These are phyloP conservation scores for Erythrolamprus reginae DNA, from an alignment of 2,113 vertebrate species.

Conservation along the genomic window DNA sequence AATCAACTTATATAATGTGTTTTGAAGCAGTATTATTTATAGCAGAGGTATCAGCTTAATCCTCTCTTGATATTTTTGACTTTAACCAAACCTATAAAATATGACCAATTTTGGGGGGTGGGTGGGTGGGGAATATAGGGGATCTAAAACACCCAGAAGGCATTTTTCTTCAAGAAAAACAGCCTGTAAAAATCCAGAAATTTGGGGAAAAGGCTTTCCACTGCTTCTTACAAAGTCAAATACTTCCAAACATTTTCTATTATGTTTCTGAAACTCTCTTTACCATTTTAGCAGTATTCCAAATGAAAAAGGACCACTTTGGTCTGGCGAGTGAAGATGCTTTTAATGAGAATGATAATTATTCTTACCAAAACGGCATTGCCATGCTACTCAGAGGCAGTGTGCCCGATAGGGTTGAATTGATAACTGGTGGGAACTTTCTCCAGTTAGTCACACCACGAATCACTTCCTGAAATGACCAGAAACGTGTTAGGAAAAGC, in stretches of 20 bases:
- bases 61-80: neutral
- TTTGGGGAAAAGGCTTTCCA: neutral
- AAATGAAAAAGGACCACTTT: neutral
- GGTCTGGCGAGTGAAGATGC: neutral
- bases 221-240: neutral
- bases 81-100: neutral
- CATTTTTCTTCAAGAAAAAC: neutral
- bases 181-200: neutral
- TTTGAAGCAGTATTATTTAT: neutral
- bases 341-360: neutral
- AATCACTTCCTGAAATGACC: conserved; percentile 77
- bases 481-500: neutral
- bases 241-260: neutral
- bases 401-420: conserved; percentile 55
- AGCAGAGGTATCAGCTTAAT: neutral
- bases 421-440: conserved; percentile 65
- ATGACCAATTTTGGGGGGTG: neutral
- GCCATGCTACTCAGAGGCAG: conserved; percentile 33
- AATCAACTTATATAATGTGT: neutral
- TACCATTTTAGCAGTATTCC: neutral
- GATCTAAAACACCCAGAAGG: neutral
- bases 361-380: conserved; percentile 67
- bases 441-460: conserved; percentile 79
- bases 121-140: neutral
- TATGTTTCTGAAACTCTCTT: neutral